Evolutionary conservation across 2,113 vertebrate genomes (phyloP), one percentile per base, ranked within the genome.

Genomic region (Oncorhynchus masou): DNA sequence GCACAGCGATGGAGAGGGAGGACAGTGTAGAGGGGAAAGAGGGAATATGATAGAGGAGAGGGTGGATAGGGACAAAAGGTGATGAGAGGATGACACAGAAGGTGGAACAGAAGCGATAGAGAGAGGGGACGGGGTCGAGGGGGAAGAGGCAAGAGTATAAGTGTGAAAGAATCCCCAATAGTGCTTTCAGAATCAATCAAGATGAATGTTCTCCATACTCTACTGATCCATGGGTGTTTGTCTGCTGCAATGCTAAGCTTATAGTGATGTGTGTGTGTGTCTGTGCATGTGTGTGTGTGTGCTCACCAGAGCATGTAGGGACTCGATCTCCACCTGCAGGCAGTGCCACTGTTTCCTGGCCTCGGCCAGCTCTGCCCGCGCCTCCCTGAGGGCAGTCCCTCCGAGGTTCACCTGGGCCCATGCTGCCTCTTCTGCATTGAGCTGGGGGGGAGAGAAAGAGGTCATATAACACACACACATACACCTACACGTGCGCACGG

Each of bases 291-390:
- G 49, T 16, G 49, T 39, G 60, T 71, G 73, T 39, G 34, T 2
- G 62, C 95, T 94, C 83, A 99, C 97, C 95, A 98, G 82, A 5
- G 96, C 97, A 0, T 96, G 96, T 29, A 99, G 93, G 29, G 97
- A 96, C 76, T 96, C 95, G 0, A 97, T 97, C 92, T 99, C 97
- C 1, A 94, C 93, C 91, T 99, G 96, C 79, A 99, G 94, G 29
- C 92, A 93, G 79, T 96, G 94, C 96, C 96, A 99, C 85, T 95
- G 96, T 73, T 93, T 93, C 2, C 95, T 91, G 12, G 96, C 97
- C 85, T 99, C 95, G 0, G 93, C 91, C 3, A 99, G 93, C 45
- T 97, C 97, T 1, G 95, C 95, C 80, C 93, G 91, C 22, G 97
- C 97, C 77, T 94, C 94, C 84, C 94, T 94, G 74, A 99, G 77